Evolutionary conservation across 2,888 invertebrate species (phyloP).

Genomic region (Ochlodes sylvanus): DNA sequence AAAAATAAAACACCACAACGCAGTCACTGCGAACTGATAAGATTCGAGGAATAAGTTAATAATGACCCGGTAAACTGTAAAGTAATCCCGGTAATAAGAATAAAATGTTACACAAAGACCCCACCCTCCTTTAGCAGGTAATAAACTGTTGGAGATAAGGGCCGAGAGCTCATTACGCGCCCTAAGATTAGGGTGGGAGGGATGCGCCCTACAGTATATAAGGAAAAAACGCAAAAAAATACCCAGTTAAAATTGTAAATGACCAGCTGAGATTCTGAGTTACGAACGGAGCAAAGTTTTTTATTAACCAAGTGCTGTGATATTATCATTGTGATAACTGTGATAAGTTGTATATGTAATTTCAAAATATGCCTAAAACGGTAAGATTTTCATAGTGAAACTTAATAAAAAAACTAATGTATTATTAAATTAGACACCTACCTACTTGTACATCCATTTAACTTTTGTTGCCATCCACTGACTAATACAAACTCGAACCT

Average conservation of each 20-base stretch:
- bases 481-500: too few species aligned
- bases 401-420: too few species aligned
- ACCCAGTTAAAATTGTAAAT: not conserved
- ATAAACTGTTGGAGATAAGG: conserved; percentile 19
- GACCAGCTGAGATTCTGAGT: not conserved
- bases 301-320: not conserved
- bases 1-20: too few species aligned
- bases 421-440: too few species aligned
- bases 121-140: conserved; percentile 15
- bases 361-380: conserved; percentile 2
- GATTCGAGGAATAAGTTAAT: not conserved
- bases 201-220: conserved; percentile 16
- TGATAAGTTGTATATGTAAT: not conserved
- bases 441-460: too few species aligned
- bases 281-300: not conserved
- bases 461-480: too few species aligned
- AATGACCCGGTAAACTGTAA: not conserved
- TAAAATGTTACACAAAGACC: conserved; percentile 13
- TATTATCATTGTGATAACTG: too few species aligned
- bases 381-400: not conserved
- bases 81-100: conserved; percentile 10
- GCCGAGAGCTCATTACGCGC: conserved; percentile 11
- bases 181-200: conserved; percentile 14
- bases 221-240: conserved; percentile 7
- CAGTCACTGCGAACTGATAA: not conserved